Percentiles rank a stretch among this genome's conserved stretches.
These are phyloP conservation scores for Hormaphis cornu DNA, from an alignment of 1,140 invertebrate genomes.

Conservation along the genomic window DNA sequence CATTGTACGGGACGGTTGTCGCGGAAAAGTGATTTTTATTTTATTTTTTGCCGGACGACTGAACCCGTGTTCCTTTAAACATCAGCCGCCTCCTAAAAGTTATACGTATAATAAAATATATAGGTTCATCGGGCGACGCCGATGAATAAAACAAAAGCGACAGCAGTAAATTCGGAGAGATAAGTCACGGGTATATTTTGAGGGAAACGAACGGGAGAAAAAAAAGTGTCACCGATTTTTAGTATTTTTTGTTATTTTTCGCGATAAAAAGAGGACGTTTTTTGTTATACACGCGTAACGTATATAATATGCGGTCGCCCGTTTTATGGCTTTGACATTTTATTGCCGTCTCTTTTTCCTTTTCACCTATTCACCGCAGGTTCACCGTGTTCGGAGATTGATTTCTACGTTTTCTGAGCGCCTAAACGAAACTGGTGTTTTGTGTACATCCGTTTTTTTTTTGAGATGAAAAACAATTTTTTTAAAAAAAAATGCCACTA, in stretches of 20 bases:
- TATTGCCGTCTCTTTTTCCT: no score
- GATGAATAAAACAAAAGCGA: constrained; percentile 19
- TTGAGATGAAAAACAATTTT: no score
- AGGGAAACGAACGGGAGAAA: neutral
- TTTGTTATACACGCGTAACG: no score
- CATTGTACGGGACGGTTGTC: neutral
- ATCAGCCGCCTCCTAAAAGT: neutral
- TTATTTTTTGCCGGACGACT: neutral
- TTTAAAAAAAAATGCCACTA: no score
- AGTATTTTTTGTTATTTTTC: neutral
- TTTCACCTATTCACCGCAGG: no score
- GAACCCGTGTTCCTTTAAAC: constrained; percentile 34
- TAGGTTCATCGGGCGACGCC: neutral
- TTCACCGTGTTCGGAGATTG: no score
- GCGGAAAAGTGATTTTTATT: neutral
- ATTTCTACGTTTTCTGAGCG: no score
- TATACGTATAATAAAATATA: neutral
- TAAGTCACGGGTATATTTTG: neutral
- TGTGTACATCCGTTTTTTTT: no score
- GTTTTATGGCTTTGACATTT: no score
- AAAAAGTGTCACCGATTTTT: neutral
- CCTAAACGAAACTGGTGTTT: no score
- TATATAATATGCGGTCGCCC: no score
- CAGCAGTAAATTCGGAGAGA: neutral
- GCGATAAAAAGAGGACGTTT: neutral